Percentiles rank a stretch among this genome's conserved stretches.
Evolutionary conservation across 2,888 invertebrate genomes (phyloP).

Genomic region (Polietes domitor): DNA sequence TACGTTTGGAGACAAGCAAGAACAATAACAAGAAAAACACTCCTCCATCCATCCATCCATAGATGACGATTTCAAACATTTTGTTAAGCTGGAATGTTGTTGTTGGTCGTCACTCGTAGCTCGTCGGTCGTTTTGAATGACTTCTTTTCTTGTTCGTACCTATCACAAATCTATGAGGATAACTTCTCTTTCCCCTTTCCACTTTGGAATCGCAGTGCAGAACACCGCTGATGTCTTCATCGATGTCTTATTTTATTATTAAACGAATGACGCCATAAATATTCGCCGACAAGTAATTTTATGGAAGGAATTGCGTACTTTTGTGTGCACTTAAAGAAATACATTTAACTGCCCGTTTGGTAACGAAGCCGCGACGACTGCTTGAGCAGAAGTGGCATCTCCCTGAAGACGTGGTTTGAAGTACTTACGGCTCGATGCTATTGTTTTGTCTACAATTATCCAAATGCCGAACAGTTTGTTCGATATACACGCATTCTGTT

Average conservation of each 20-base stretch:
- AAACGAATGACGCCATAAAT: constrained; percentile 44
- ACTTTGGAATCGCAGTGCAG: not conserved
- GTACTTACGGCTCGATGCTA: too few species aligned
- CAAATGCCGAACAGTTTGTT: too few species aligned
- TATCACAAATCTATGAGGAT: not conserved
- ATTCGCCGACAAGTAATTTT: constrained; percentile 12
- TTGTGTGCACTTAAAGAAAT: too few species aligned
- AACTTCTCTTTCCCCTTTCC: not conserved
- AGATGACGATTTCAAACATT: constrained; percentile 12
- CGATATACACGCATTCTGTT: too few species aligned
- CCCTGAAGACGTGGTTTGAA: too few species aligned
- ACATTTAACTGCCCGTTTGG: too few species aligned
- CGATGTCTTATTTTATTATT: constrained; percentile 8
- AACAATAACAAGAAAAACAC: constrained; percentile 29
- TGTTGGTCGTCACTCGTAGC: constrained; percentile 12
- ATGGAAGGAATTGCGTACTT: not conserved
- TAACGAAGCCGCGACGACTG: too few species aligned
- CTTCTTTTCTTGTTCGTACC: constrained; percentile 26
- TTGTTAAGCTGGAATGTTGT: not conserved
- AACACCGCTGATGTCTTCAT: constrained; percentile 29
- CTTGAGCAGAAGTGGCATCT: too few species aligned
- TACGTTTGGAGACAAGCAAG: not conserved
- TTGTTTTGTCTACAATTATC: too few species aligned
- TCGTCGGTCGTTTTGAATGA: constrained; percentile 1
- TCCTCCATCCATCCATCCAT: constrained; percentile 6